Conservation (phyloP, 2,797 vertebrate species). For the Vespertilio murinus region DNA sequence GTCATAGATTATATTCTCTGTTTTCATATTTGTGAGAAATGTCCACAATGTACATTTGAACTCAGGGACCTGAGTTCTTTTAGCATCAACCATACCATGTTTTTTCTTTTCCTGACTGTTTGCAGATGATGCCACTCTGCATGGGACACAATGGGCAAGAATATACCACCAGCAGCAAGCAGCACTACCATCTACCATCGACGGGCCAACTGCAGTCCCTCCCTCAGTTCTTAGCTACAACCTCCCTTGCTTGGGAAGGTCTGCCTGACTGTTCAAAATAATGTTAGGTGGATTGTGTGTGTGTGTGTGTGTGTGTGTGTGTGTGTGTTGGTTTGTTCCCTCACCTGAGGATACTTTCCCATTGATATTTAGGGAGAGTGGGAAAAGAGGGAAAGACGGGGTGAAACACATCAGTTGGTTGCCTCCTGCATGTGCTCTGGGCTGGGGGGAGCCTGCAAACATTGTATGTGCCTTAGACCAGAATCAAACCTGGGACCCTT, state of each 20-base stretch:
- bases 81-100: background rate
- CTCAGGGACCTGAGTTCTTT: background rate
- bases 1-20: background rate
- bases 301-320: no score
- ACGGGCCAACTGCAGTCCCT: background rate
- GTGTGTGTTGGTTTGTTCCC: no score
- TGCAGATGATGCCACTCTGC: background rate
- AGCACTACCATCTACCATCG: background rate
- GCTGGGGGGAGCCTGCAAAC: no score
- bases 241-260: background rate
- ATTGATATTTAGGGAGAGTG: no score
- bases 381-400: no score
- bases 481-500: no score
- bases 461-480: no score
- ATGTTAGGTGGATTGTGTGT: background rate
- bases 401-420: no score
- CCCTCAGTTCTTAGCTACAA: background rate
- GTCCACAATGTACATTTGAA: background rate
- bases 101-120: background rate
- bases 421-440: no score
- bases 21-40: background rate
- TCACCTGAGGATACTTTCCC: no score
- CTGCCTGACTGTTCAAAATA: constrained; percentile 2
- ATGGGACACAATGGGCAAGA: background rate
- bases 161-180: background rate